Percentiles rank a stretch among this genome's conserved stretches.
These are phyloP conservation scores for Geotrypetes seraphini DNA, from an alignment of 2,797 vertebrate genomes.

Conservation along the genomic window DNA sequence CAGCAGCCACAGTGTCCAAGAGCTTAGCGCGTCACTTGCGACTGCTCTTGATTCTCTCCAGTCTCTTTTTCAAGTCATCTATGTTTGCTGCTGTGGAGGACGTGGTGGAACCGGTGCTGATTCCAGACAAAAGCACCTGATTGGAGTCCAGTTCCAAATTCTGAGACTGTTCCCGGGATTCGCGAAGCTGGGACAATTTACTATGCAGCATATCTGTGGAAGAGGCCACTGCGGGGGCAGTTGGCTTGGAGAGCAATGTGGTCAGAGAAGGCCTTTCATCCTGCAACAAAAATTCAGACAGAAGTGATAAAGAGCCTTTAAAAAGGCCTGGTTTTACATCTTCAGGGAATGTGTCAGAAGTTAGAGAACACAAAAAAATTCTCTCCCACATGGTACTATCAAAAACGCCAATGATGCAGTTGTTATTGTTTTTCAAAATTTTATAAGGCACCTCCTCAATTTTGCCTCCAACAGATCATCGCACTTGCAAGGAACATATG, in stretches of 20 bases:
- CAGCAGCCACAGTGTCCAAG: slow-evolving; percentile 1
- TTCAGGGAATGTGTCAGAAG: too few species aligned
- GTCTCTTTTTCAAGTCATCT: slow-evolving; percentile 96
- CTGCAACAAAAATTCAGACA: slow-evolving; percentile 45
- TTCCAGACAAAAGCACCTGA: slow-evolving; percentile 64
- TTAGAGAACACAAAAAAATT: too few species aligned
- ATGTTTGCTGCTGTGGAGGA: slow-evolving; percentile 70
- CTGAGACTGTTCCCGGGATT: slow-evolving; percentile 85
- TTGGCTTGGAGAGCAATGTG: slow-evolving; percentile 79
- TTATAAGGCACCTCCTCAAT: too few species aligned
- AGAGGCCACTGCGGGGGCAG: slow-evolving; percentile 72
- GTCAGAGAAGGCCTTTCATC: slow-evolving; percentile 70
- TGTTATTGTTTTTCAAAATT: too few species aligned
- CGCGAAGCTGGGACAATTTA: slow-evolving; percentile 92
- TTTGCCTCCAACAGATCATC: too few species aligned
- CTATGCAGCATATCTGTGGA: slow-evolving; percentile 97
- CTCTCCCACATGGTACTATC: too few species aligned
- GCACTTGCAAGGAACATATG: too few species aligned
- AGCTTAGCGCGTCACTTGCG: slow-evolving; percentile 62
- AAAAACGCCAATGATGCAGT: too few species aligned
- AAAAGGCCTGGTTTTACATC: too few species aligned
- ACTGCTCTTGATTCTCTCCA: slow-evolving; percentile 97
- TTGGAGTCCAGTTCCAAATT: slow-evolving; percentile 73
- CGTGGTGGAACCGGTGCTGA: slow-evolving; percentile 60
- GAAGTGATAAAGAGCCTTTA: too few species aligned